Conservation (phyloP, 2,888 invertebrate genomes). For the Drosophila nr. perissopoda region DNA sequence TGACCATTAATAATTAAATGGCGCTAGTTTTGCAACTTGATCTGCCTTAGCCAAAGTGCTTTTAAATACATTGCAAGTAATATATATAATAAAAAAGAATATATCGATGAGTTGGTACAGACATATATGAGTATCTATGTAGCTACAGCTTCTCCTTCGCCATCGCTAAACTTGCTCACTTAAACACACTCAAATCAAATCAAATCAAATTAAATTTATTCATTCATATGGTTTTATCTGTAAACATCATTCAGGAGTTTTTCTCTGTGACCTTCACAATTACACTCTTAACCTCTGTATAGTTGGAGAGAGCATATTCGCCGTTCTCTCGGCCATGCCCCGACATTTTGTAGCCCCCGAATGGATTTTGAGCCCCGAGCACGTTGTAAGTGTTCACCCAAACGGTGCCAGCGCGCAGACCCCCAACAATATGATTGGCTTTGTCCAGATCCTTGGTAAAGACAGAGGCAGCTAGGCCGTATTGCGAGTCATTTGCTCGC, state of each 20-base stretch:
- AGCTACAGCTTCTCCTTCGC: background rate
- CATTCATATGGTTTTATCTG: background rate
- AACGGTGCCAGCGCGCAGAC: slow-evolving; percentile 91
- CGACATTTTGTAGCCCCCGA: slow-evolving; percentile 98
- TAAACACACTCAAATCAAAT: background rate
- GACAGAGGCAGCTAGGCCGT: slow-evolving; percentile 97
- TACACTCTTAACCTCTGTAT: slow-evolving; percentile 97
- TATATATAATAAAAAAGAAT: background rate
- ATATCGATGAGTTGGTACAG: background rate
- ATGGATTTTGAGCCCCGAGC: slow-evolving; percentile 90
- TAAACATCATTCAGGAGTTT: slow-evolving; percentile 87
- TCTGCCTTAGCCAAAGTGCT: slow-evolving; percentile 1
- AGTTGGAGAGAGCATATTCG: slow-evolving; percentile 95
- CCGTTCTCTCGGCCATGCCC: slow-evolving; percentile 98
- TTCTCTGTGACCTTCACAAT: slow-evolving; percentile 90
- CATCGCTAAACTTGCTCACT: background rate
- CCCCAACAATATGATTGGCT: slow-evolving; percentile 92
- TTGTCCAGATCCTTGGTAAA: slow-evolving; percentile 95
- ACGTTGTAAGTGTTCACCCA: slow-evolving; percentile 98
- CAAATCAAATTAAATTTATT: no score
- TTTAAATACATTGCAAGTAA: background rate
- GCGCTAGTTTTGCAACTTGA: slow-evolving; percentile 14
- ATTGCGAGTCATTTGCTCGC: slow-evolving; percentile 94
- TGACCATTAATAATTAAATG: slow-evolving; percentile 15
- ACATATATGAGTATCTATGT: background rate